phyloP scores from a whole-genome alignment of 2,888 invertebrate species.

The Lamellibrachia satsuma region DNA sequence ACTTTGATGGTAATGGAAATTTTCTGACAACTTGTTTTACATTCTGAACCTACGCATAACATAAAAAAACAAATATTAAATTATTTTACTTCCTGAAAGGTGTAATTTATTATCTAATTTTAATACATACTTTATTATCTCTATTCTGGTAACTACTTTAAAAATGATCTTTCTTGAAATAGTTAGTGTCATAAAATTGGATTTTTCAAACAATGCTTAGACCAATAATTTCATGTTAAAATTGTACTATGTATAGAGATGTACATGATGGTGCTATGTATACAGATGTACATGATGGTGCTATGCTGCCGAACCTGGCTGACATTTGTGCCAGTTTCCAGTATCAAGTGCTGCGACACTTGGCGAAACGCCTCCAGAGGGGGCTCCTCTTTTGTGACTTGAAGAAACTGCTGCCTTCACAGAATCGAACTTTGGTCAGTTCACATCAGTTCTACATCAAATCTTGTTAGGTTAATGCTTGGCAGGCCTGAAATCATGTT shows the following conservation, averaged over 20 bases:
- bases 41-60: too few species aligned
- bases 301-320: conserved; percentile 75
- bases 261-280: conserved; percentile 55
- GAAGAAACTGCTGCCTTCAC: conserved; percentile 73
- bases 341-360: conserved; percentile 77
- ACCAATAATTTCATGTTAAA: background rate
- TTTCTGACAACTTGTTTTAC: too few species aligned
- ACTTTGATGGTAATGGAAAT: too few species aligned
- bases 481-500: too few species aligned
- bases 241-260: conserved; percentile 55
- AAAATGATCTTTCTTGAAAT: too few species aligned
- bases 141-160: background rate
- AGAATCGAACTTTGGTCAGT: conserved; percentile 32
- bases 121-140: background rate
- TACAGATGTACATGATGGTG: conserved; percentile 55
- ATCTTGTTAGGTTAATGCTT: too few species aligned
- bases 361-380: conserved; percentile 83
- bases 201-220: background rate
- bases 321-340: conserved; percentile 90
- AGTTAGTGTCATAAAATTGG: background rate
- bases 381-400: conserved; percentile 76
- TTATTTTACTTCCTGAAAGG: too few species aligned
- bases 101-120: background rate
- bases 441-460: too few species aligned
- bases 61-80: too few species aligned